phyloP scores from a whole-genome alignment of 2,888 invertebrate genomes.

The Neoascia interrupta region DNA sequence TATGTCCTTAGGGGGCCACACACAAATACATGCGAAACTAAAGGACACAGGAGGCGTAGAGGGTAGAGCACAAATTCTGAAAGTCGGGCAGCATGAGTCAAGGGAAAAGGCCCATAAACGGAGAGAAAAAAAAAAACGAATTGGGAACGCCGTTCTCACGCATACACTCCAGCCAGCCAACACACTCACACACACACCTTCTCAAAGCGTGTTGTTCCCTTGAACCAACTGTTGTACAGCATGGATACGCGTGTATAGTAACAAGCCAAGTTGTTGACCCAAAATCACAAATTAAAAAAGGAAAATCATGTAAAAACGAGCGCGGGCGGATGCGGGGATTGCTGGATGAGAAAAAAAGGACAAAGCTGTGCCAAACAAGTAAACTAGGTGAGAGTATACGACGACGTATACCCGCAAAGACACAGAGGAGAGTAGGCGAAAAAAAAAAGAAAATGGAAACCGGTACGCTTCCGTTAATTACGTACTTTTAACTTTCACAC shows the following conservation, averaged over 20 bases:
- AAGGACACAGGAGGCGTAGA: not conserved
- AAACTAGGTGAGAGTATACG: constrained; percentile 43
- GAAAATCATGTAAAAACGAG: constrained; percentile 26
- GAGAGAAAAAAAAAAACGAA: constrained; percentile 21
- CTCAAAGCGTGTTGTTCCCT: constrained; percentile 41
- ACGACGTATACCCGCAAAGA: not conserved
- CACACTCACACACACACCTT: constrained; percentile 1
- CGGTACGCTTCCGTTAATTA: constrained; percentile 62
- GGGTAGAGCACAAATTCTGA: not conserved
- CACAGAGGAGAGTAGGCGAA: constrained; percentile 18
- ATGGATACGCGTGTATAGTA: constrained; percentile 59
- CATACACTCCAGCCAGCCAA: not conserved
- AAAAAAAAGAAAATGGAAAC: constrained; percentile 18
- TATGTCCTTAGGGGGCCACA: constrained; percentile 9
- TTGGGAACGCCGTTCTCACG: constrained; percentile 34
- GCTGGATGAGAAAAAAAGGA: constrained; percentile 21
- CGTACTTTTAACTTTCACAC: constrained; percentile 54
- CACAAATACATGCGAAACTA: not conserved
- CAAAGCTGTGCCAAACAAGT: constrained; percentile 16
- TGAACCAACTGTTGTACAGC: constrained; percentile 67
- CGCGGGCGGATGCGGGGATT: not conserved
- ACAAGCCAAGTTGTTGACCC: constrained; percentile 67
- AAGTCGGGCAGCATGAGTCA: constrained; percentile 19
- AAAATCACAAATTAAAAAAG: constrained; percentile 65
- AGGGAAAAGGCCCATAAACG: constrained; percentile 37